A percentile compares a stretch with the other conserved stretches of the same genome.
Conservation (phyloP, 1,140 invertebrate species). For the Anastrepha ludens region DNA sequence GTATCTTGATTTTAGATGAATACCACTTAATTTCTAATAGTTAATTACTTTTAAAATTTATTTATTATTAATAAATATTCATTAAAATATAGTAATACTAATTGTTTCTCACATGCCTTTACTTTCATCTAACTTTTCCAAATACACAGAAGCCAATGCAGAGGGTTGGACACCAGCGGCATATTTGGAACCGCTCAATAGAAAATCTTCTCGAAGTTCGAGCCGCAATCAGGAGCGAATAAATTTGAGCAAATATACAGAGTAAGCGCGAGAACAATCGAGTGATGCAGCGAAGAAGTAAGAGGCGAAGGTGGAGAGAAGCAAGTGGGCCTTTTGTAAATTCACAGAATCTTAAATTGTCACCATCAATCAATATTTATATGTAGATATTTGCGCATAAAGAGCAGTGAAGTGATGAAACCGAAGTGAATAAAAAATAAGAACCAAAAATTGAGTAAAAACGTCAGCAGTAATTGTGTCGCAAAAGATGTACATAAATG, state of each 20-base stretch:
- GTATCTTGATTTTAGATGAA: no score
- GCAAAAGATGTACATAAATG: no score
- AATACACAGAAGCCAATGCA: slow-evolving; percentile 77
- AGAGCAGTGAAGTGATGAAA: no score
- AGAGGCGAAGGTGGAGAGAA: neutral
- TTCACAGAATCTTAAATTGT: no score
- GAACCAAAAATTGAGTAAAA: no score
- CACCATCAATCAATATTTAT: no score
- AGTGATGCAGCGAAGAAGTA: neutral
- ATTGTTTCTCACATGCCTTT: neutral
- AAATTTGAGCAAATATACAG: slow-evolving; percentile 52
- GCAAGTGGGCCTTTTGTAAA: slow-evolving; percentile 20
- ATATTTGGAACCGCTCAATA: slow-evolving; percentile 87
- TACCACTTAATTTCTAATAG: no score
- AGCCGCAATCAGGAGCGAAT: slow-evolving; percentile 75
- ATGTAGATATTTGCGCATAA: neutral
- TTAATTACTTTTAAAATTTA: no score
- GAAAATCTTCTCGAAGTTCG: slow-evolving; percentile 83
- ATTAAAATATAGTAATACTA: neutral
- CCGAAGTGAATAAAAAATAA: no score
- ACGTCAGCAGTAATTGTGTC: no score
- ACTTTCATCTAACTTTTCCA: neutral
- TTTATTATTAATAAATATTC: no score
- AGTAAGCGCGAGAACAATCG: neutral
- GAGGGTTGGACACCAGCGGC: slow-evolving; percentile 96